Percentiles rank a stretch among this genome's conserved stretches.
Evolutionary conservation across 2,113 vertebrate species (phyloP).

Genomic region (Heterochromis multidens): DNA sequence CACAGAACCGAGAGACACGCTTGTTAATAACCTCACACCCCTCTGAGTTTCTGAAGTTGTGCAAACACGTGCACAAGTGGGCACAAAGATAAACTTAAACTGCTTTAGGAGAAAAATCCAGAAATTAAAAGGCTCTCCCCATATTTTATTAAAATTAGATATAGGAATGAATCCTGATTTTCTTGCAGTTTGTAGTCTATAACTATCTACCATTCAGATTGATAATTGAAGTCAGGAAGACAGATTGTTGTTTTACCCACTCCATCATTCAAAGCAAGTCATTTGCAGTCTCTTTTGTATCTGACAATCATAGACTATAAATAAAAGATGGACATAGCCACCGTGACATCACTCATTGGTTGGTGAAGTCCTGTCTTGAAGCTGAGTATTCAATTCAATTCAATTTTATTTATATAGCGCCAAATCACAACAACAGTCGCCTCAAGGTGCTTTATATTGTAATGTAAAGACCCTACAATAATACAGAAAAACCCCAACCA

Average conservation of each 20-base stretch:
- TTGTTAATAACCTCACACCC: not conserved
- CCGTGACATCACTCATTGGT: not conserved
- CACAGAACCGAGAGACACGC: not conserved
- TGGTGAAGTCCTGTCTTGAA: not conserved
- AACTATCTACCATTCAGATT: not conserved
- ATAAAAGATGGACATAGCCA: not conserved
- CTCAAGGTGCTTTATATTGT: no score
- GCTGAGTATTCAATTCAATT: no score
- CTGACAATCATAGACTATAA: not conserved
- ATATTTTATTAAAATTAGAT: not conserved
- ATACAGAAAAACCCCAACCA: no score
- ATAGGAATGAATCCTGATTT: not conserved
- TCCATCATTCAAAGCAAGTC: not conserved
- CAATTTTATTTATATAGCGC: no score
- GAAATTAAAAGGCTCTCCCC: not conserved
- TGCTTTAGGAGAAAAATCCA: not conserved
- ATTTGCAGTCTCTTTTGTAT: not conserved
- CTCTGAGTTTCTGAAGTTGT: not conserved
- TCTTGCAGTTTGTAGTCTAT: not conserved
- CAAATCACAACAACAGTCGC: no score
- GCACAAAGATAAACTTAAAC: not conserved
- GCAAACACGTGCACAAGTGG: not conserved
- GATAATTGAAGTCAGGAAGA: not conserved
- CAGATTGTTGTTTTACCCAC: no score
- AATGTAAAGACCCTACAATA: no score